These are phyloP conservation scores for Gambusia yucatana DNA, from an alignment of 2,797 vertebrate species.

Conservation along the genomic window DNA sequence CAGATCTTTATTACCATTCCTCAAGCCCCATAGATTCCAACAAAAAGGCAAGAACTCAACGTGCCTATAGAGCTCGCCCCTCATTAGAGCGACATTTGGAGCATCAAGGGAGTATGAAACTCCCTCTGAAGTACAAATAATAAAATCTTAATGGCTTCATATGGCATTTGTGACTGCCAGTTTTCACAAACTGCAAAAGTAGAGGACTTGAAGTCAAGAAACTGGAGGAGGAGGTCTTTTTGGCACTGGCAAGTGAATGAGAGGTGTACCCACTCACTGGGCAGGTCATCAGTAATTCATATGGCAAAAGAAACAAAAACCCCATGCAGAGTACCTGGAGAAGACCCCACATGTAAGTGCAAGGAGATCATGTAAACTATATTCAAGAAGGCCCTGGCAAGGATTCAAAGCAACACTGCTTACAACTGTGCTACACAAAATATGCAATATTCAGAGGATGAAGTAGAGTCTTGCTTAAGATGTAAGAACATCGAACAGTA, in stretches of 20 bases:
- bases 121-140: constrained; percentile 45
- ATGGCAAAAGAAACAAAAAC: neutral
- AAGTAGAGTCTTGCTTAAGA: neutral
- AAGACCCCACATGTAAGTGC: neutral
- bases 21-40: constrained; percentile 23
- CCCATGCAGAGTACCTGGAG: neutral
- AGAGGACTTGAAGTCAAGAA: neutral
- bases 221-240: no score
- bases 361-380: neutral
- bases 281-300: neutral
- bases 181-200: constrained; percentile 34
- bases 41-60: constrained; percentile 18
- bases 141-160: constrained; percentile 45
- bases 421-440: neutral
- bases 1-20: constrained; percentile 39
- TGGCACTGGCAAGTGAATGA: no score
- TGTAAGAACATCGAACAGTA: neutral
- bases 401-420: neutral
- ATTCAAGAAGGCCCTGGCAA: neutral
- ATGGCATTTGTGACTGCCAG: constrained; percentile 21
- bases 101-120: constrained; percentile 33
- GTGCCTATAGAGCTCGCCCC: constrained; percentile 10
- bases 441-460: neutral
- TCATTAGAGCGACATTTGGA: constrained; percentile 24
- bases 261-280: neutral